Evolutionary conservation across 2,113 vertebrate species (phyloP), one percentile per base, ranked within the genome.

Genomic region (Oriolus oriolus): DNA sequence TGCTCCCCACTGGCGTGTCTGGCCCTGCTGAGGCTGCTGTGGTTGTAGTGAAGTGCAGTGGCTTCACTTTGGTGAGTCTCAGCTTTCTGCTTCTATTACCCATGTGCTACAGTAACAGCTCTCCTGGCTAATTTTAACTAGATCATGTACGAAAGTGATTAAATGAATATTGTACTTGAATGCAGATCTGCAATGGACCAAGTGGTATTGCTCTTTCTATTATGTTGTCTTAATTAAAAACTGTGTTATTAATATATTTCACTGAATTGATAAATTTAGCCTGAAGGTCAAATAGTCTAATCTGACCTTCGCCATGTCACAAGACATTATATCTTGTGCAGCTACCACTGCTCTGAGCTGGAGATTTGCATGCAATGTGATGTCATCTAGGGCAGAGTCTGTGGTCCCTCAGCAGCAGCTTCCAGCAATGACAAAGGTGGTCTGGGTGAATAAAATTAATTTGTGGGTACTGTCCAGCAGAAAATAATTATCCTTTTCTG

Each of bases 171-270:
- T 49, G 68, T 68, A 5, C 75, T 90, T 88, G 68, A 94, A 64
- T 60, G 56, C 52, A 19, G 68, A 90, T 63, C 75, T 57, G n/a
- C 75, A 84, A 9, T 20, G n/a, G 85, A 64, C 66, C 31, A 35
- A 70, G 76, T 44, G 60, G 14, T 77, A 63, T 42, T 63, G 79
- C 33, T 92, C 79, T 66, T 82, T 77, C 53, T 61, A 33, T 96
- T 65, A 80, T 49, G 41, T 65, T 84, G 39, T 81, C 82, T 88
- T 95, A 92, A 89, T 97, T 96, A 75, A 92, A 92, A 93, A 35
- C 10, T 10, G 13, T 49, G 64, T 41, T 87, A 47, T 54, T 84
- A 94, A 88, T 91, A 31, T 47, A 68, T 81, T 75, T 78, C n/a
- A 47, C 44, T 53, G 60, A 92, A 92, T 64, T 80, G 76, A 92